Conservation (phyloP, 2,797 vertebrate species). For the Serranus cabrilla region DNA sequence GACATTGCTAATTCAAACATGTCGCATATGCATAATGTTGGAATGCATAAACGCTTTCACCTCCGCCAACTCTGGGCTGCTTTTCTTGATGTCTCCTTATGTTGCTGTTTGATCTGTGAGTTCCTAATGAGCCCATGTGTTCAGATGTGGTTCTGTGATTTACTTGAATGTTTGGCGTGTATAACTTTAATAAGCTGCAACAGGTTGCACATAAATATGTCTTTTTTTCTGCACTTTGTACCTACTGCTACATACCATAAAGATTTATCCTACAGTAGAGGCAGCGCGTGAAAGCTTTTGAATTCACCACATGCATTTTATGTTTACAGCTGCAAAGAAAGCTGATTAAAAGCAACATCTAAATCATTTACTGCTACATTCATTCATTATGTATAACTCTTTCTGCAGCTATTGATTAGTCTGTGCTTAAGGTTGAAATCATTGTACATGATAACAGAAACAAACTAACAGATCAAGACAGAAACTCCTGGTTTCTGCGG, state of each 20-base stretch:
- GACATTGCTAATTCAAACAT: constrained; percentile 58
- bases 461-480: too few species aligned
- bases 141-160: constrained; percentile 21
- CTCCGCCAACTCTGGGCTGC: constrained; percentile 36
- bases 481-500: too few species aligned
- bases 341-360: neutral
- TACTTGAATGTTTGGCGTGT: constrained; percentile 9
- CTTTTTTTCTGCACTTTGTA: constrained; percentile 6
- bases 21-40: constrained; percentile 41
- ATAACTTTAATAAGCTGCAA: constrained; percentile 17
- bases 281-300: neutral
- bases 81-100: constrained; percentile 29
- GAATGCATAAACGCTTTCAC: constrained; percentile 48
- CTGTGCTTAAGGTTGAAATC: neutral
- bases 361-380: neutral
- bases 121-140: constrained; percentile 27
- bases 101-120: constrained; percentile 45
- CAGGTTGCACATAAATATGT: constrained; percentile 7
- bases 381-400: neutral
- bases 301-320: neutral
- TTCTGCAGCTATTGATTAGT: neutral
- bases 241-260: neutral
- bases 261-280: neutral
- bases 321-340: neutral
- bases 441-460: neutral